Conservation (phyloP, 2,113 vertebrate species). For the Mesocricetus auratus region DNA sequence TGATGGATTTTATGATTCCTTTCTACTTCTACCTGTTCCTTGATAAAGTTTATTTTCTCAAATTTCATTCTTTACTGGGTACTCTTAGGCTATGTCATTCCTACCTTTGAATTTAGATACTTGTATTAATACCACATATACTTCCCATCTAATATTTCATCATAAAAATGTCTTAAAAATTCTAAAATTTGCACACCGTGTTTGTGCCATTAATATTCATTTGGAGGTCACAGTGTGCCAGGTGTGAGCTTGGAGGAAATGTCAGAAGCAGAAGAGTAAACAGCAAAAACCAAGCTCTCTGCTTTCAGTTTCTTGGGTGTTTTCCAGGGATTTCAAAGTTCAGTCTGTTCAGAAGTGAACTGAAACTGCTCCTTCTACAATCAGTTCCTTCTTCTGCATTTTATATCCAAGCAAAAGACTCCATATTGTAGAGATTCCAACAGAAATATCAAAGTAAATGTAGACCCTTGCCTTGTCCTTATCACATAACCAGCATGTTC, state of each 20-base stretch:
- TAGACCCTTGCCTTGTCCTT: background rate
- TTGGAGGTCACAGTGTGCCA: background rate
- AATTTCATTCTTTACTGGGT: background rate
- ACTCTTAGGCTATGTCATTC: background rate
- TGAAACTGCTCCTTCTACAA: background rate
- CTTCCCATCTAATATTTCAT: background rate
- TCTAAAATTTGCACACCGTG: background rate
- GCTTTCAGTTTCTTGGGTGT: constrained; percentile 3
- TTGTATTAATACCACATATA: background rate
- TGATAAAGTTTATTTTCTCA: background rate
- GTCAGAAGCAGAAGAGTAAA: background rate
- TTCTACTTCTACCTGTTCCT: background rate
- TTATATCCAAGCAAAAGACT: background rate
- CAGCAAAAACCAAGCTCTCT: background rate
- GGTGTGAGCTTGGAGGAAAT: background rate
- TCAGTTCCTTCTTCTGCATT: background rate
- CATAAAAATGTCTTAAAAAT: background rate
- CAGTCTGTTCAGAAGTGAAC: background rate
- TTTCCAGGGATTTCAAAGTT: constrained; percentile 26
- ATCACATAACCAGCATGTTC: background rate
- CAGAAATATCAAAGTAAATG: background rate
- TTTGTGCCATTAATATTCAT: background rate
- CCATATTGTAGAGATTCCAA: background rate
- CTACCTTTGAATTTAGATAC: background rate
- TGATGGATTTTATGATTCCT: background rate